phyloP scores from a whole-genome alignment of 2,888 invertebrate species.

The Acrocyrtus sp. region DNA sequence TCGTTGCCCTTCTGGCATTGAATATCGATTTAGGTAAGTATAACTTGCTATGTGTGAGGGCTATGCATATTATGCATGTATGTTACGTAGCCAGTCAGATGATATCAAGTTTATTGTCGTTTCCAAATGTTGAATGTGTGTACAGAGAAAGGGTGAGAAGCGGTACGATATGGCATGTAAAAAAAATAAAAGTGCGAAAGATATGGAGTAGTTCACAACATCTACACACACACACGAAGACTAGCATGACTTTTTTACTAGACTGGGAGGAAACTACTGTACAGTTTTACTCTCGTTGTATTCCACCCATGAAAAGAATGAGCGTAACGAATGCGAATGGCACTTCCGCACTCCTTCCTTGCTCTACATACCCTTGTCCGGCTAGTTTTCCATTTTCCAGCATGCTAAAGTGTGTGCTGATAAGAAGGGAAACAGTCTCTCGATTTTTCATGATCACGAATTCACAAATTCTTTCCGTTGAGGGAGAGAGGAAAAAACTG shows the following conservation, averaged over 20 bases:
- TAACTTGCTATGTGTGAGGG: conserved; percentile 1
- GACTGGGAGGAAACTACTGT: not conserved
- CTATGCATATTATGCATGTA: conserved; percentile 25
- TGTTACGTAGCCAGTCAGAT: not conserved
- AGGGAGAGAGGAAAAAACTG: too few species aligned
- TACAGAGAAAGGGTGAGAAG: not conserved
- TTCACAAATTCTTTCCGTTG: too few species aligned
- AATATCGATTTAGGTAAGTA: conserved; percentile 63
- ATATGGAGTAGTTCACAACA: not conserved
- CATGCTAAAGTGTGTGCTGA: too few species aligned
- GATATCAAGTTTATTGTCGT: not conserved
- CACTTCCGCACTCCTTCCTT: not conserved
- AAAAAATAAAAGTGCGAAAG: conserved; percentile 16
- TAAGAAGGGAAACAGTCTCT: too few species aligned
- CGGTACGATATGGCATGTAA: not conserved
- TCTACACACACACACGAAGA: not conserved
- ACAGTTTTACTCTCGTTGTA: not conserved
- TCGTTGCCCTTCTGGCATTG: conserved; percentile 63
- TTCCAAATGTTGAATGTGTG: not conserved
- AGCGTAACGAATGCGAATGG: not conserved
- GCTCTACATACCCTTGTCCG: too few species aligned
- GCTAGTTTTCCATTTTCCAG: too few species aligned
- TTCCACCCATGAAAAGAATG: not conserved
- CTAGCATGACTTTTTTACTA: not conserved
- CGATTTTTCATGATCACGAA: too few species aligned